Conservation (phyloP, 2,888 invertebrate species). For the Morpho achilles region DNA sequence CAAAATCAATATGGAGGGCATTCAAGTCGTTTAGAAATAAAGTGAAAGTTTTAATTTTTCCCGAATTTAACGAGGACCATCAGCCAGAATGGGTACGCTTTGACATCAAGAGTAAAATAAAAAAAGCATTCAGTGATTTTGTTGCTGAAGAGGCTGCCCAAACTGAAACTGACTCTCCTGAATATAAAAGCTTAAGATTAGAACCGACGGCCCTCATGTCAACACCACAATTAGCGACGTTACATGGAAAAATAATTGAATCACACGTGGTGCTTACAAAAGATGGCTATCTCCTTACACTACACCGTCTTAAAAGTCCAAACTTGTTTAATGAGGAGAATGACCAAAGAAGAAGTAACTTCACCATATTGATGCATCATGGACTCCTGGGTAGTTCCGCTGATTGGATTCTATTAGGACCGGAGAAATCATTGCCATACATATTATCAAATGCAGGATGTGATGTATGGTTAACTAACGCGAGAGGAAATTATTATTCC, state of each 20-base stretch:
- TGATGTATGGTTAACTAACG: constrained; percentile 80
- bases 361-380: constrained; percentile 49
- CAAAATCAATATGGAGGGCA: constrained; percentile 26
- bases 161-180: constrained; percentile 28
- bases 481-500: constrained; percentile 61
- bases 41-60: constrained; percentile 29
- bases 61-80: constrained; percentile 4
- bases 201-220: constrained; percentile 45
- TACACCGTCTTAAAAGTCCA: constrained; percentile 43
- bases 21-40: constrained; percentile 32
- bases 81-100: not conserved
- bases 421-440: constrained; percentile 54
- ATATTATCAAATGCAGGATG: constrained; percentile 76
- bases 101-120: constrained; percentile 21
- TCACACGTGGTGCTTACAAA: constrained; percentile 48
- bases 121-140: constrained; percentile 34
- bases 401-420: constrained; percentile 61
- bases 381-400: constrained; percentile 61
- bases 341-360: constrained; percentile 32
- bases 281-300: constrained; percentile 55
- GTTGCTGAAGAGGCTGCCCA: constrained; percentile 32
- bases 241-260: constrained; percentile 50
- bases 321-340: constrained; percentile 23
- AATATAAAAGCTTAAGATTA: constrained; percentile 32
- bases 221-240: constrained; percentile 45